A percentile compares a stretch with the other conserved stretches of the same genome.
These are phyloP conservation scores for Sus scrofa DNA, from an alignment of 2,113 vertebrate genomes.

Conservation along the genomic window DNA sequence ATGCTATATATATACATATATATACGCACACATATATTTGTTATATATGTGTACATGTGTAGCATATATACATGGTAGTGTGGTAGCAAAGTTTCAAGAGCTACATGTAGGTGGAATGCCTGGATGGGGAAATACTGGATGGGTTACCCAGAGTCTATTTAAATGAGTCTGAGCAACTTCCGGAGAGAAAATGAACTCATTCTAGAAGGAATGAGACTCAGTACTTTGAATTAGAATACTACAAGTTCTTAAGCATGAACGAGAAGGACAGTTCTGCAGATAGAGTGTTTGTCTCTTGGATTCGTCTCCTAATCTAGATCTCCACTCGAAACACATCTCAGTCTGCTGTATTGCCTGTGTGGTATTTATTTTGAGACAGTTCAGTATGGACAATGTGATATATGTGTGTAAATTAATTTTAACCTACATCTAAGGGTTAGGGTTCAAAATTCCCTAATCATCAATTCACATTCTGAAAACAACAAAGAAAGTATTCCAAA, in stretches of 20 bases:
- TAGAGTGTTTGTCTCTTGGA: neutral
- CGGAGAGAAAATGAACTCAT: neutral
- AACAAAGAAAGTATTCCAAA: constrained; percentile 21
- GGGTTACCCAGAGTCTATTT: neutral
- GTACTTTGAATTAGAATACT: neutral
- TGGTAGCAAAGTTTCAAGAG: neutral
- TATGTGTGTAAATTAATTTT: constrained; percentile 7
- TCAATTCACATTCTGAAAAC: neutral
- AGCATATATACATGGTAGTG: too few relatives aligned
- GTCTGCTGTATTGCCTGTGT: neutral
- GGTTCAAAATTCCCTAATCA: neutral
- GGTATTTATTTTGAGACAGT: constrained; percentile 50
- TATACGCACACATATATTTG: too few relatives aligned
- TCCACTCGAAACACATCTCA: neutral
- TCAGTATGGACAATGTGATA: neutral
- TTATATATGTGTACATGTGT: too few relatives aligned
- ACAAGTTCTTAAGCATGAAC: neutral
- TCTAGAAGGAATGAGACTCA: neutral
- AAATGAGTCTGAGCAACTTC: neutral
- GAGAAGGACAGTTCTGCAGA: neutral
- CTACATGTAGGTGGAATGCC: neutral
- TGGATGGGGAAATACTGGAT: neutral
- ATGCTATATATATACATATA: too few relatives aligned
- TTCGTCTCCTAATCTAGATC: neutral
- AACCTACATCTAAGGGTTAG: neutral